A percentile compares a stretch with the other conserved stretches of the same genome.
Evolutionary conservation across 2,888 invertebrate genomes (phyloP).

Genomic region (Quadroppia sp.): DNA sequence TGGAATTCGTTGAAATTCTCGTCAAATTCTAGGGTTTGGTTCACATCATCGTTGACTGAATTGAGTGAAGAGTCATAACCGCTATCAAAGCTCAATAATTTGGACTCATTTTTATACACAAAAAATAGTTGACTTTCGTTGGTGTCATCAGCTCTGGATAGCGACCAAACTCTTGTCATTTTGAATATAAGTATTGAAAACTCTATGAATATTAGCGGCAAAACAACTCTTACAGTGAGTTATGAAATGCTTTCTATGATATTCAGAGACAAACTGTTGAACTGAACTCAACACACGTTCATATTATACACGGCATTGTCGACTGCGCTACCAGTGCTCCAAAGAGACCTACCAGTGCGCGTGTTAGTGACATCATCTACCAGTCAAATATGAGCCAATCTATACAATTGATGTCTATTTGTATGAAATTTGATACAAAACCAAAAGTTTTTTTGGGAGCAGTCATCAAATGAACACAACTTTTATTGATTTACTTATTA

Average conservation of each 20-base stretch:
- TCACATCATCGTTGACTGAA: not conserved
- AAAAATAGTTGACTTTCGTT: not conserved
- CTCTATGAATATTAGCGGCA: not conserved
- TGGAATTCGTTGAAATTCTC: not conserved
- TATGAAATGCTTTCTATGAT: not conserved
- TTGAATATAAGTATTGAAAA: not conserved
- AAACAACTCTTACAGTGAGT: not conserved
- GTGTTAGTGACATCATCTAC: not conserved
- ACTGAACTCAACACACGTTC: constrained; percentile 29
- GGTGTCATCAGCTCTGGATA: not conserved
- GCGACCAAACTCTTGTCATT: constrained; percentile 34
- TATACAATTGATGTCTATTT: constrained; percentile 4
- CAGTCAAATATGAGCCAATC: constrained; percentile 1
- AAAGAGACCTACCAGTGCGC: not conserved
- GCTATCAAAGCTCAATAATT: constrained; percentile 19
- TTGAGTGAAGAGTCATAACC: not conserved
- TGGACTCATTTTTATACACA: not conserved
- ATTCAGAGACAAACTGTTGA: constrained; percentile 30
- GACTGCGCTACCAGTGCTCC: not conserved
- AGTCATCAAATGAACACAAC: not conserved
- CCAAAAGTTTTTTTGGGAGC: not conserved
- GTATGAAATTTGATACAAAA: not conserved
- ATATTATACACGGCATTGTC: not conserved
- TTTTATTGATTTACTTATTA: constrained; percentile 7
- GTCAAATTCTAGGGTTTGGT: not conserved